Base-by-base conservation (phyloP, 2,113 vertebrate genomes). In the Clupea harengus region DNA sequence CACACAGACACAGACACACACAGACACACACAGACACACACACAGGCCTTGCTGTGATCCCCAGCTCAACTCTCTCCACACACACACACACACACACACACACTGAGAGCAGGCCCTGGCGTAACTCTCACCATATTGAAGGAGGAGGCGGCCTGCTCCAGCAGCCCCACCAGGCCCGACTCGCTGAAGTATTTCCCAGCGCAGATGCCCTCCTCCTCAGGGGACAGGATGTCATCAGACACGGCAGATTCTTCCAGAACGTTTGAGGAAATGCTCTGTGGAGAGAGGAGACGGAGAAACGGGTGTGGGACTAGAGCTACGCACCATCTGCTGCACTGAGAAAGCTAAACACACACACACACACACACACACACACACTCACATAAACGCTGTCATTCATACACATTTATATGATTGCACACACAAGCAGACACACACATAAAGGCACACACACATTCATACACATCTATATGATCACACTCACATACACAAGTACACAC, bases 121-220 rank as follows among this genome's bases (percentile, higher is more conserved):
- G 46, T 49, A 8, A 25, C 86, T 52, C 95, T 94, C 89, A 98
- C 97, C 97, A 96, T 95, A 91, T 96, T 95, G 92, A 98, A 97
- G 80, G 96, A 96, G 81, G 94, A 89, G 6, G 97, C 95, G 0
- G 97, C 97, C 91, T 97, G 96, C 86, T 98, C 97, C 88, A 98
- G 92, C 86, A 98, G 95, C 45, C 96, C 97, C 85, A 98, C 96
- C 83, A 98, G 91, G 39, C 97, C 97, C 22, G 95, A 95, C 90
- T 97, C 97, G 0, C 97, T 98, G 92, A 98, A 98, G 91, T 95
- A 97, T 85, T 98, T 98, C 86, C 97, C 97, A 0, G 97, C 94
- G 89, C 97, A 98, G 91, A 98, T 97, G 78, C 97, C 97, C 88
- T 98, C 97, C 92, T 97, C 97, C 28, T 97, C 97, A 0, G 97